Evolutionary conservation across 37 sponge, comb jelly and placozoan species (phyloP).

Genomic region (Beroe forskalii): DNA sequence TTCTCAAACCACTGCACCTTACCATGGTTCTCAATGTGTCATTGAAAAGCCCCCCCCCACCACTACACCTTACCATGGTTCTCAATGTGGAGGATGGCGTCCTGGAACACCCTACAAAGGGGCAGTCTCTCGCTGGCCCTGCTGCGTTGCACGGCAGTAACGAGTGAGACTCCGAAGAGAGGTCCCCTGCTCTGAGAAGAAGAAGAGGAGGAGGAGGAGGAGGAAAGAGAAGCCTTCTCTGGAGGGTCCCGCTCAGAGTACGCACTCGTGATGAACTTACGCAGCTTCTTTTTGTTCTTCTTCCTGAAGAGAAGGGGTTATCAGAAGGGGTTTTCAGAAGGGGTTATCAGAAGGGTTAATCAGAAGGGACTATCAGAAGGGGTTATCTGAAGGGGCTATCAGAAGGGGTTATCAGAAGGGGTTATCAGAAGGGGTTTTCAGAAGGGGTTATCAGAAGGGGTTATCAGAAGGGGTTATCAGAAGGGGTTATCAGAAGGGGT

Average conservation of each 20-base stretch:
- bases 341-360: too few relatives aligned
- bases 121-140: slow-evolving; percentile 1
- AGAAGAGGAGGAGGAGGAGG: too few relatives aligned
- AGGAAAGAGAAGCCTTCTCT: neutral
- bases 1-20: too few relatives aligned
- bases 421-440: too few relatives aligned
- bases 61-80: slow-evolving; percentile 19
- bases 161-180: neutral
- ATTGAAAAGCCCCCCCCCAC: too few relatives aligned
- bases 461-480: too few relatives aligned
- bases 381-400: too few relatives aligned
- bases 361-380: too few relatives aligned
- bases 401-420: too few relatives aligned
- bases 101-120: slow-evolving; percentile 51
- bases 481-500: too few relatives aligned
- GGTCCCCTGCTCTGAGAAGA: slow-evolving; percentile 6
- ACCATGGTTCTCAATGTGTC: slow-evolving; percentile 17
- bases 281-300: slow-evolving; percentile 29
- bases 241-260: neutral
- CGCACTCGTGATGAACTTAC: slow-evolving; percentile 28
- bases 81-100: slow-evolving; percentile 11
- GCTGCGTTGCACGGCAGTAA: neutral
- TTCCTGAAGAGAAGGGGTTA: slow-evolving; percentile 4
- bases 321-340: too few relatives aligned
- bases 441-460: too few relatives aligned